Evolutionary conservation across 1,140 invertebrate species (phyloP).

Genomic region (Drosophila paulistorum): DNA sequence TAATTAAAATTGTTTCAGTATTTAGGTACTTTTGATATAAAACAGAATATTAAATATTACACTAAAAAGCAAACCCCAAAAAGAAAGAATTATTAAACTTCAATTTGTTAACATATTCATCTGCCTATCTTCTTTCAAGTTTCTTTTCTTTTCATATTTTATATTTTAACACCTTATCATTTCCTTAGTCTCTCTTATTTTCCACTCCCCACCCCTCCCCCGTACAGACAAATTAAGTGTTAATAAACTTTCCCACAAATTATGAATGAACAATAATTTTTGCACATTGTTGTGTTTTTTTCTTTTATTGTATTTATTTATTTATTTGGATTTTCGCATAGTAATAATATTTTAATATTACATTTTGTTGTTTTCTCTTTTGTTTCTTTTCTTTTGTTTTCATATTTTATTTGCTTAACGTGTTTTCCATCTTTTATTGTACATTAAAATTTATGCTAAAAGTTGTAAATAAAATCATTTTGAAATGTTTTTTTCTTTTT

Average conservation of each 20-base stretch:
- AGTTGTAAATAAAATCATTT: constrained; percentile 72
- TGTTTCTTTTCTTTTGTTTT: constrained; percentile 19
- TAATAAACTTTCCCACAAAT: constrained; percentile 30
- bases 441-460: constrained; percentile 77
- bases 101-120: not conserved
- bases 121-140: not conserved
- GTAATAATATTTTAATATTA: constrained; percentile 71
- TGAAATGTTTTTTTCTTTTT: constrained; percentile 57
- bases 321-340: constrained; percentile 79
- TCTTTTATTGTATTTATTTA: constrained; percentile 40
- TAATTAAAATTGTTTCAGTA: too few relatives aligned
- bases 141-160: not conserved
- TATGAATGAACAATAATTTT: constrained; percentile 31
- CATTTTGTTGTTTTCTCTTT: constrained; percentile 21
- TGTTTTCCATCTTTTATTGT: constrained; percentile 51
- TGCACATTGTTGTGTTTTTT: constrained; percentile 21
- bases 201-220: not conserved
- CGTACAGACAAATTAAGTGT: not conserved
- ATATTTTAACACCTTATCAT: not conserved
- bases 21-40: too few relatives aligned
- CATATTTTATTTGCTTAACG: constrained; percentile 38
- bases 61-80: too few relatives aligned
- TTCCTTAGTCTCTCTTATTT: not conserved
- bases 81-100: too few relatives aligned
- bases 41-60: too few relatives aligned